phyloP scores from a whole-genome alignment of 2,888 invertebrate species.

The Dicyrtomina minuta region DNA sequence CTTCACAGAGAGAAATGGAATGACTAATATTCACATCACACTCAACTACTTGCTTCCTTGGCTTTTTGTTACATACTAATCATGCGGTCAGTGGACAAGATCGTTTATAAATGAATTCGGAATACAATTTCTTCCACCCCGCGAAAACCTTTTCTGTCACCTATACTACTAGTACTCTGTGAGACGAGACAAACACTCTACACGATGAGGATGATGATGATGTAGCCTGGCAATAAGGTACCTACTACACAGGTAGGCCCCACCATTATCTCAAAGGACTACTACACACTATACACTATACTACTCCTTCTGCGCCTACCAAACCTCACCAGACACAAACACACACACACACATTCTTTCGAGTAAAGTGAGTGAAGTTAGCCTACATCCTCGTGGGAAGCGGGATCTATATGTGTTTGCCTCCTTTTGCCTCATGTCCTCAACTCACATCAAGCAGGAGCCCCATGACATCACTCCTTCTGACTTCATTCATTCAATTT shows the following conservation, averaged over 20 bases:
- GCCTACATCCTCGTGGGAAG: constrained; percentile 16
- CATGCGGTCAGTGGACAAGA: constrained; percentile 31
- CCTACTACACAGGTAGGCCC: constrained; percentile 12
- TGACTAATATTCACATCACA: constrained; percentile 34
- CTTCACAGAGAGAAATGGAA: constrained; percentile 1
- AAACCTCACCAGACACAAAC: neutral
- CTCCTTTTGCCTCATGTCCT: neutral
- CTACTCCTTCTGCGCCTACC: constrained; percentile 18
- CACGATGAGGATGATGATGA: too few species aligned
- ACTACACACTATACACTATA: neutral
- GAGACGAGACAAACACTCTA: too few species aligned
- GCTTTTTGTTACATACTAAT: constrained; percentile 31
- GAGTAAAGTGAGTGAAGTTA: neutral
- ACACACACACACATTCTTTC: neutral
- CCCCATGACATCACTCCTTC: constrained; percentile 36
- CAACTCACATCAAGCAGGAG: neutral
- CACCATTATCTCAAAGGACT: constrained; percentile 15
- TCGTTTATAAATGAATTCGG: constrained; percentile 31
- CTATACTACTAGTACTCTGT: neutral
- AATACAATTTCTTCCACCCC: constrained; percentile 14
- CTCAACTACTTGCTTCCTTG: constrained; percentile 27
- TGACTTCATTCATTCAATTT: constrained; percentile 37
- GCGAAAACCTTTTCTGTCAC: constrained; percentile 12
- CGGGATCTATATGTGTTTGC: neutral
- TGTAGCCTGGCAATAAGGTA: constrained; percentile 4